Evolutionary conservation across 1,140 invertebrate species (phyloP), one percentile per base, ranked within the genome.

Genomic region (Eueides isabella): DNA sequence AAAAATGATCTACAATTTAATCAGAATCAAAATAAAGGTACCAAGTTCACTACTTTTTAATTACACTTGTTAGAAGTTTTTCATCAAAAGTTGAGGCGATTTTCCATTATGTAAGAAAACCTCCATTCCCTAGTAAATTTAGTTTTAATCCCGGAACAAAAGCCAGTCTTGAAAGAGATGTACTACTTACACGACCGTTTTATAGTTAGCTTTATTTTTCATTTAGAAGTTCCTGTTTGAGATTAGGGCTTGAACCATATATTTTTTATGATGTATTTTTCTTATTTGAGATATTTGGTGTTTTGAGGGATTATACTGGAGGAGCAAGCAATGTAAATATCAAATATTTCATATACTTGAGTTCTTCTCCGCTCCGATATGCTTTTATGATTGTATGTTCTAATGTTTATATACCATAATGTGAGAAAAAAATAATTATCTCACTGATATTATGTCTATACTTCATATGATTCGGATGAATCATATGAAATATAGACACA

Each of bases 61-160:
- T 82, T 80, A 82, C 75, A 71, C 71, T 75, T 69, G 64, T 71
- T 76, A 76, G 77, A 69, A 80, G 76, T 80, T 72, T 81, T 80
- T 82, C 80, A 84, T 84, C 80, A 82, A 79, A 84, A 83, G 74
- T 83, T 81, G 63, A 38, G 65, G 67, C 71, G 67, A 64, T 69
- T 71, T 74, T 74, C 71, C 68, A 74, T 77, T 77, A 73, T 77
- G 71, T 69, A 70, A 68, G 76, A 72, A 74, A 76, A 80, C 76
- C 72, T 78, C 77, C 72, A 76, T 69, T 74, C 67, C 72, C 67
- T 35, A 64, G 76, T 74, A 78, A 81, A 83, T 81, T 79, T 81
- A 81, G 78, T 83, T 79, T 83, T 81, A 80, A 81, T 79, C 80
- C 76, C 67, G 69, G 71, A 77, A 81, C 80, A 79, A 81, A 81